A percentile compares a stretch with the other conserved stretches of the same genome.
Evolutionary conservation across 1,140 invertebrate genomes (phyloP).

Genomic region (Rhagoletis zephyria): DNA sequence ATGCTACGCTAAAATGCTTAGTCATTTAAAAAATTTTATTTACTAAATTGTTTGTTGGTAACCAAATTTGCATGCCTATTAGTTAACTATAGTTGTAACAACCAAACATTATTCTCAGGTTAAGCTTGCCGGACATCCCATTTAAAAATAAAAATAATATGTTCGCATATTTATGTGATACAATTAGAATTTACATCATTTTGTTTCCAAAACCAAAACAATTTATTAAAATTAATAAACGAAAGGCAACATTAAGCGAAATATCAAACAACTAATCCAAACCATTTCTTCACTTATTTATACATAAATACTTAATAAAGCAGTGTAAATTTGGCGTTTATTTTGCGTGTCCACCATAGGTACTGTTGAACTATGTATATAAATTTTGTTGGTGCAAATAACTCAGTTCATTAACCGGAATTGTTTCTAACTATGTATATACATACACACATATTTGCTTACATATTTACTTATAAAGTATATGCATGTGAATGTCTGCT

Average conservation of each 20-base stretch:
- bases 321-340: too few species aligned
- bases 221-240: slow-evolving; percentile 47
- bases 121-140: too few species aligned
- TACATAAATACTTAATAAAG: slow-evolving; percentile 9
- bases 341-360: too few species aligned
- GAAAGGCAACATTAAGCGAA: slow-evolving; percentile 9
- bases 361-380: too few species aligned
- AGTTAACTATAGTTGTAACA: too few species aligned
- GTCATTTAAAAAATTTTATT: not conserved
- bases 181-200: not conserved
- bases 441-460: too few species aligned
- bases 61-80: not conserved
- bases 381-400: too few species aligned
- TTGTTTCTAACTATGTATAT: too few species aligned
- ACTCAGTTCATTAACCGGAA: too few species aligned
- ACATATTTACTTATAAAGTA: not conserved
- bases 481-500: too few species aligned
- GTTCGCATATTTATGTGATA: not conserved
- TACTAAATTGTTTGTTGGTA: not conserved
- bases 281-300: not conserved
- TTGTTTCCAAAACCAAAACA: slow-evolving; percentile 5
- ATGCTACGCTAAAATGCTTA: not conserved
- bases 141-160: not conserved
- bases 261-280: not conserved
- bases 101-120: too few species aligned